These are phyloP conservation scores for Carlito syrichta DNA, from an alignment of 2,113 vertebrate genomes.

Conservation along the genomic window DNA sequence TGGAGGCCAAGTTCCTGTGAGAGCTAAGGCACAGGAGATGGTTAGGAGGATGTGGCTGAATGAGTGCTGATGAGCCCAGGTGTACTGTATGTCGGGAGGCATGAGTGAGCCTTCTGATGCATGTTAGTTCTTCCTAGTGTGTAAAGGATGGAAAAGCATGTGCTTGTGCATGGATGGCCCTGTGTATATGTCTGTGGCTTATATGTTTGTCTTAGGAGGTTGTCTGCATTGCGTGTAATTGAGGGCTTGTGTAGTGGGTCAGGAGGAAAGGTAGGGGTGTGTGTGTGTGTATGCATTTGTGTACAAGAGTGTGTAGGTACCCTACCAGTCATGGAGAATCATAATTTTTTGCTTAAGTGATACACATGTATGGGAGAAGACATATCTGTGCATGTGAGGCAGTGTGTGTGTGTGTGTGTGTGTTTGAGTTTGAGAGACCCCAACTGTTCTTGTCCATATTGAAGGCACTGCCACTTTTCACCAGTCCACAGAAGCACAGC, in stretches of 20 bases:
- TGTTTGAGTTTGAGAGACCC: neutral
- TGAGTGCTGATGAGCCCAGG: neutral
- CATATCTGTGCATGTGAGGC: no score
- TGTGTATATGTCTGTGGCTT: neutral
- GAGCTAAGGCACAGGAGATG: neutral
- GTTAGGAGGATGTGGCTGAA: neutral
- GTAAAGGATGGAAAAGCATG: neutral
- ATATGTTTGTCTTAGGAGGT: neutral
- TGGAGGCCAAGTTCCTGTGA: neutral
- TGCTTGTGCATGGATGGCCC: neutral
- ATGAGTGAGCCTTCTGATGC: neutral
- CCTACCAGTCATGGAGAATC: neutral
- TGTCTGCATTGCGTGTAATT: neutral
- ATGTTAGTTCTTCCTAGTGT: neutral
- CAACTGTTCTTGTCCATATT: fast-evolving
- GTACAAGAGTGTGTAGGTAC: neutral
- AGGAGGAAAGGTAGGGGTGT: neutral
- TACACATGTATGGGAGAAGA: neutral
- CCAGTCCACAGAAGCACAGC: constrained; percentile 35
- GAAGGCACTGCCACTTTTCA: neutral
- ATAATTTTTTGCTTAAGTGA: neutral
- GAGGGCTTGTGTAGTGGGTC: fast-evolving
- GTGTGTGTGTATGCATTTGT: neutral
- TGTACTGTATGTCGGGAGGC: neutral
- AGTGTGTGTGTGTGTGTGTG: fast-evolving